Percentiles rank a stretch among this genome's conserved stretches.
These are phyloP conservation scores for Antechinus stuartii DNA, from an alignment of 2,113 vertebrate genomes.

Conservation along the genomic window DNA sequence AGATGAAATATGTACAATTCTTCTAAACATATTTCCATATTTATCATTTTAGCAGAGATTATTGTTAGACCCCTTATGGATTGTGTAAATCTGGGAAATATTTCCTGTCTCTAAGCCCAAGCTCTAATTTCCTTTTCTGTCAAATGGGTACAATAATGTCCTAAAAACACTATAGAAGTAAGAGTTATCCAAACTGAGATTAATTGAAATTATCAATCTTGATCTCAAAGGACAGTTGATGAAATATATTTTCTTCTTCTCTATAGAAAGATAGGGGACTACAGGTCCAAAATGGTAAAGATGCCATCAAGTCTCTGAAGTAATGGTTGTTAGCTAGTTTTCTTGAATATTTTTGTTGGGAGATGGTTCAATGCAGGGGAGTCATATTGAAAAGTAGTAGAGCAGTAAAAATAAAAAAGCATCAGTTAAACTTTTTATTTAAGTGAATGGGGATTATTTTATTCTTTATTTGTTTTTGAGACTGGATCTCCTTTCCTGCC, in stretches of 20 bases:
- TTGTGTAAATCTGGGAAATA: neutral
- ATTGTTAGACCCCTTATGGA: neutral
- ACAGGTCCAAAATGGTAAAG: neutral
- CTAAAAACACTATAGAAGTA: neutral
- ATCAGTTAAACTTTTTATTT: neutral
- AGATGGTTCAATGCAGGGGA: neutral
- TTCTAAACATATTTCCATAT: no score
- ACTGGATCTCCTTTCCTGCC: neutral
- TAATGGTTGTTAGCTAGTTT: neutral
- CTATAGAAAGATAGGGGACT: neutral
- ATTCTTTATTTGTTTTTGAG: neutral
- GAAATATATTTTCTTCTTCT: no score
- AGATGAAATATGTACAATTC: no score
- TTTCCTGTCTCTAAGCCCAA: neutral
- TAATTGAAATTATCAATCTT: no score
- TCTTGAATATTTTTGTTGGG: neutral
- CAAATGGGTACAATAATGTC: neutral
- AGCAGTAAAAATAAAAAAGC: no score
- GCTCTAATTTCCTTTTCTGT: neutral
- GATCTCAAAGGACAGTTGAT: no score
- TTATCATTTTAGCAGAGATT: neutral
- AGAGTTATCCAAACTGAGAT: neutral
- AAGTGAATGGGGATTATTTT: neutral
- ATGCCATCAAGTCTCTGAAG: neutral
- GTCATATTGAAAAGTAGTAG: neutral